A percentile compares a stretch with the other conserved stretches of the same genome.
Conservation (phyloP, 2,113 vertebrate genomes). For the Suncus etruscus region DNA sequence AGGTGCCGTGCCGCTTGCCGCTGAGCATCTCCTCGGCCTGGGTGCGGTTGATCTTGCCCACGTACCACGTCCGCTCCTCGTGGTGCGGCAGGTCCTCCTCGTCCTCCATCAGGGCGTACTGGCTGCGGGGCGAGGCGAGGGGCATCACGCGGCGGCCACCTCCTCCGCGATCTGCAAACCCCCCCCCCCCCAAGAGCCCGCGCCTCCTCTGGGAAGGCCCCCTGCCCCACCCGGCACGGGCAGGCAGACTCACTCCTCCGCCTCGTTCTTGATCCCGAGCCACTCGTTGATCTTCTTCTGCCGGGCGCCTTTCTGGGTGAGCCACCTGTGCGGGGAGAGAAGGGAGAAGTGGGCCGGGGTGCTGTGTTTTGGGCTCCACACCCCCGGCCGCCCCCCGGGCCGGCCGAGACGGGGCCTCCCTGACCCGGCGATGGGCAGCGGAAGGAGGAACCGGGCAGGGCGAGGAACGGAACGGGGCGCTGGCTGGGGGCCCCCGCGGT, state of each 20-base stretch:
- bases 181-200: too few species aligned
- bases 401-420: too few species aligned
- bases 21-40: conserved; percentile 91
- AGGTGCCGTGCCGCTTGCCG: conserved; percentile 88
- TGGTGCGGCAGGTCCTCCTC: conserved; percentile 91
- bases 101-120: conserved; percentile 89
- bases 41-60: conserved; percentile 91
- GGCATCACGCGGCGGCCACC: too few species aligned
- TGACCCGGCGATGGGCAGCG: too few species aligned
- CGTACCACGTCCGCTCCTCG: conserved; percentile 90
- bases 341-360: not conserved
- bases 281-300: conserved; percentile 92
- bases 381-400: too few species aligned
- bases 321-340: conserved; percentile 85
- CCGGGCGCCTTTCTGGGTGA: conserved; percentile 90
- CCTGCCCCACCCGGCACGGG: too few species aligned
- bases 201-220: too few species aligned
- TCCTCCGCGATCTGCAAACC: too few species aligned
- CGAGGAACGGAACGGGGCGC: too few species aligned
- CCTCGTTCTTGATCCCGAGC: conserved; percentile 90
- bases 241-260: conserved; percentile 91
- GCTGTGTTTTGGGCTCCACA: too few species aligned
- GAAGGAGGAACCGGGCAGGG: too few species aligned
- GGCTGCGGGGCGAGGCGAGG: conserved; percentile 64
- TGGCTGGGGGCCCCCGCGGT: too few species aligned